phyloP scores from a whole-genome alignment of 2,888 invertebrate genomes.

The Melieria picta region DNA sequence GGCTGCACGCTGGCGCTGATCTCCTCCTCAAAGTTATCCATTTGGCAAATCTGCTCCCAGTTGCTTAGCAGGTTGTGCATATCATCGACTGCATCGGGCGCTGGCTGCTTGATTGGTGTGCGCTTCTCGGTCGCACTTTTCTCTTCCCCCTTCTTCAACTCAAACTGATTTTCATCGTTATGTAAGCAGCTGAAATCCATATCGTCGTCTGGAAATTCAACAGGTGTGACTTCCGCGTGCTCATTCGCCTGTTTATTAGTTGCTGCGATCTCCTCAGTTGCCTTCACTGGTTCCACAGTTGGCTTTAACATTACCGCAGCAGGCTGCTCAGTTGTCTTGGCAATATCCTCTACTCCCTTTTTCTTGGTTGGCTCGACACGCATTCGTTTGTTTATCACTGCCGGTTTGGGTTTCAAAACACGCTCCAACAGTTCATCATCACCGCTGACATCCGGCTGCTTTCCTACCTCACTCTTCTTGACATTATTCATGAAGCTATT shows the following conservation, averaged over 20 bases:
- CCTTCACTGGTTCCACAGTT: constrained; percentile 33
- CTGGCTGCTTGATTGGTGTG: constrained; percentile 18
- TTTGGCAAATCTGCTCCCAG: constrained; percentile 64
- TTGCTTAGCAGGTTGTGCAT: constrained; percentile 59
- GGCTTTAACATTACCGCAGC: too few relatives aligned
- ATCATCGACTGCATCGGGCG: constrained; percentile 47
- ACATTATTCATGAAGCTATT: constrained; percentile 61
- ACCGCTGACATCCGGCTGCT: constrained; percentile 50
- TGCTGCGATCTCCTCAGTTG: background rate
- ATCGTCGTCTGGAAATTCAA: constrained; percentile 51
- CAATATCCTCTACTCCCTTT: background rate
- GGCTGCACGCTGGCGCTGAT: constrained; percentile 29
- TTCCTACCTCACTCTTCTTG: constrained; percentile 54
- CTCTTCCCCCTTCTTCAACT: constrained; percentile 38
- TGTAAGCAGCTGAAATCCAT: constrained; percentile 63
- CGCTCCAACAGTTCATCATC: constrained; percentile 63
- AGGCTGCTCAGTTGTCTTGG: background rate
- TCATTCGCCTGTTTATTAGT: background rate
- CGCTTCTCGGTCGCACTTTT: constrained; percentile 1
- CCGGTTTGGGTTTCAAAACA: constrained; percentile 56
- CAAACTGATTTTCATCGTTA: constrained; percentile 62
- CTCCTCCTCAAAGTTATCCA: constrained; percentile 62
- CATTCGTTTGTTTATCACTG: constrained; percentile 39
- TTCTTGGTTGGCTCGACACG: constrained; percentile 35
- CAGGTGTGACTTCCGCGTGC: constrained; percentile 14